A percentile compares a stretch with the other conserved stretches of the same genome.
Conservation (phyloP, 2,888 invertebrate genomes). For the Antheraea assamensis region DNA sequence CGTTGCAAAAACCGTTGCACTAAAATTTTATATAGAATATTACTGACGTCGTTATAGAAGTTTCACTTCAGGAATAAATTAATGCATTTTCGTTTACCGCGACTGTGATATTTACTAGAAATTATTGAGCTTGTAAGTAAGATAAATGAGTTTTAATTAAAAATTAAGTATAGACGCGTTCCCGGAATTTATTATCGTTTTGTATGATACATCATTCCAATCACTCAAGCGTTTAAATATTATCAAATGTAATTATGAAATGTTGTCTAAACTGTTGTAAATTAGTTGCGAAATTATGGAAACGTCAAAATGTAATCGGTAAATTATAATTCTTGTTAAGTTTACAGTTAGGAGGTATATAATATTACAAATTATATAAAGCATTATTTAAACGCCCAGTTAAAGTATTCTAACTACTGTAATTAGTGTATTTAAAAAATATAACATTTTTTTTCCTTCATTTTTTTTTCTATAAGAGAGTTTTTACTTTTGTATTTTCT, state of each 20-base stretch:
- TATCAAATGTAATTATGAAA: background rate
- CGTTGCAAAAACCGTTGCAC: too few relatives aligned
- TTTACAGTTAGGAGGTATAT: background rate
- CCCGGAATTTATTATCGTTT: background rate
- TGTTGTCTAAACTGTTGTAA: background rate
- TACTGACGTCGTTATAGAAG: too few relatives aligned
- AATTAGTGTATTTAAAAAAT: too few relatives aligned
- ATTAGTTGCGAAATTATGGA: too few relatives aligned
- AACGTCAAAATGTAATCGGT: background rate
- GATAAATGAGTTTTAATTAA: constrained; percentile 1
- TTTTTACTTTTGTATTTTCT: too few relatives aligned
- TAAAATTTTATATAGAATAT: too few relatives aligned
- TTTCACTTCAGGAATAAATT: background rate
- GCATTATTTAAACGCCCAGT: too few relatives aligned
- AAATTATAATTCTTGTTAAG: background rate
- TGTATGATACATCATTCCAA: constrained; percentile 5
- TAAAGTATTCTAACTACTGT: too few relatives aligned
- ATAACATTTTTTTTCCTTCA: too few relatives aligned
- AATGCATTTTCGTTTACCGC: constrained; percentile 71
- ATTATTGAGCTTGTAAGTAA: constrained; percentile 58
- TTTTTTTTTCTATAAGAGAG: too few relatives aligned
- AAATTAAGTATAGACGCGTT: constrained; percentile 3
- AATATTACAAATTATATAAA: too few relatives aligned
- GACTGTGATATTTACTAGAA: constrained; percentile 75
- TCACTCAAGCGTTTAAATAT: background rate